Base-by-base conservation (phyloP, 2,888 invertebrate genomes). In the Cyclophora punctaria region DNA sequence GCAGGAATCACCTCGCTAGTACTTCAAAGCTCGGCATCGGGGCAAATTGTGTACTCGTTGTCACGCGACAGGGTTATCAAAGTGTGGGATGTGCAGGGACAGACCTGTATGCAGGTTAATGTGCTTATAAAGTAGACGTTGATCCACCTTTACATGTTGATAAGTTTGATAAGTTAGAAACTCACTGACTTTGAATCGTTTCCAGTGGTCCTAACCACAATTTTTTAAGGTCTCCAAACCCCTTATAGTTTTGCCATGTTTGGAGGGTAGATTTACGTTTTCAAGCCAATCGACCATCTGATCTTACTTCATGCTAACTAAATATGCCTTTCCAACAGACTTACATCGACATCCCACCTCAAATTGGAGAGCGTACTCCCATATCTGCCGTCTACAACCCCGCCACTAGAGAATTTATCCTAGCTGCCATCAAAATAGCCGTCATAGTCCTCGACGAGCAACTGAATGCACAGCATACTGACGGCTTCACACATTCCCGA, bases 21-120 rank as follows among this genome's bases (percentile, higher is more conserved):
- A 55, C 84, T 95, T 50, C 93, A 95, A 80, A 89, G 92, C 56
- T 73, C 75, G 7, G 93, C 91, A 55, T 73, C 75, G 7, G 93
- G 91, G 3, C 90, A 91, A 58, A 90, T 91, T 44, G 82, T 95
- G 40, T 94, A 94, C 72, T 94, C 95, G 50, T 80, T 96, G 4
- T 91, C 93, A 41, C 91, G 93, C 52, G 93, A 94, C 66, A 92
- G 92, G 66, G 75, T 75, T 59, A 91, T 96, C 58, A 94, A 94
- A 71, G 92, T 96, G 4, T 96, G 95, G 94, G 93, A 95, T 67
- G 86, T 94, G 34, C 82, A 90, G 45, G 89, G 90, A 33, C 93
- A 94, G 67, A 72, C 72, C 0, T 92, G 94, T 66, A 67, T 95
- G 34, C 94, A 94, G 84, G 92, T 91, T 20, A 37, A 20, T 20